Evolutionary conservation across 2,888 invertebrate genomes (phyloP).

Genomic region (Capitulum mitella): DNA sequence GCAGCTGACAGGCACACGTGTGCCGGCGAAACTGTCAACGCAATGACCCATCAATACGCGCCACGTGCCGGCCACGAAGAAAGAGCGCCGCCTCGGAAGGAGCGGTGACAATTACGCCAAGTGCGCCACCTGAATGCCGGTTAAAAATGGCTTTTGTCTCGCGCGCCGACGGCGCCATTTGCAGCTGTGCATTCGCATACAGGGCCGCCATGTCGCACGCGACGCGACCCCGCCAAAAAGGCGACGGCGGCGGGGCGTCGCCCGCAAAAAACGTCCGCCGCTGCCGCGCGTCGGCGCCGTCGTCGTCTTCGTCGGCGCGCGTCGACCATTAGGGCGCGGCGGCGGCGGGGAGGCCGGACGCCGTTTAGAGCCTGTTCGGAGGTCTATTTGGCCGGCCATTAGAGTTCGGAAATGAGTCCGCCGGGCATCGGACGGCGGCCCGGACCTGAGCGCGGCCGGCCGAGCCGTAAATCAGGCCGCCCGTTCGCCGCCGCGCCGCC

Average conservation of each 20-base stretch:
- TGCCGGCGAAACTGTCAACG: neutral
- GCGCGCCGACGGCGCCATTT: neutral
- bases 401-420: slow-evolving; percentile 19
- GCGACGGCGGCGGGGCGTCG: neutral
- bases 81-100: neutral
- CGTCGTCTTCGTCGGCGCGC: neutral
- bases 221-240: neutral
- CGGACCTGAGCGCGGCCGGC: neutral
- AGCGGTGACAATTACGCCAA: neutral
- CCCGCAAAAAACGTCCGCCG: neutral
- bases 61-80: neutral
- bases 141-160: slow-evolving; percentile 5
- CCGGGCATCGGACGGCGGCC: neutral
- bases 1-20: neutral
- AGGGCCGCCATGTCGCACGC: neutral
- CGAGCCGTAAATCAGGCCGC: neutral
- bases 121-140: neutral
- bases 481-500: neutral
- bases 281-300: neutral
- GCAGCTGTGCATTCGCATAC: neutral
- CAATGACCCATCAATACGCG: neutral
- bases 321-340: neutral
- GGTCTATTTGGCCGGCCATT: slow-evolving; percentile 14
- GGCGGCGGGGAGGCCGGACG: neutral
- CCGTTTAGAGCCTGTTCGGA: slow-evolving; percentile 5